Base-by-base conservation (phyloP, 2,797 vertebrate genomes). In the Muscicapa comitata region DNA sequence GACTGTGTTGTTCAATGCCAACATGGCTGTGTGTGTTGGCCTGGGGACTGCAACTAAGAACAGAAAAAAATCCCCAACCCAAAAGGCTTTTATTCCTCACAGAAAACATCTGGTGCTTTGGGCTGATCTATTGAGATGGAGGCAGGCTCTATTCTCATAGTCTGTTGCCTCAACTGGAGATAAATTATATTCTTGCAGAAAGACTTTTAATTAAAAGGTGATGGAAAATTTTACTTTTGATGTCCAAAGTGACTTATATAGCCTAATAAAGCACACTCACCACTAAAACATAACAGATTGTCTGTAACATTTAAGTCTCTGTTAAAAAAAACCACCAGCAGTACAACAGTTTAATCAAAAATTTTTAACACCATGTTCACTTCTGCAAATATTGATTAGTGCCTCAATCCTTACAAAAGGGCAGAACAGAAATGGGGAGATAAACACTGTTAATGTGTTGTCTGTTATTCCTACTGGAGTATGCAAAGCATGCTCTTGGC, bases 191-290 rank as follows among this genome's bases (percentile, higher is more conserved):
- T 77, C 29, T 85, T 92, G 79, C 42, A 85, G 48, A 84, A 85
- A 73, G 67, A 48, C 40, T 76, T 74, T 83, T 91, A 91, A 90
- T 87, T 87, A 93, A 94, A 92, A 92, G 72, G 71, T 87, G 86
- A 78, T 3, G 9, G 75, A 77, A 91, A 87, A 89, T 87, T 94
- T 90, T 67, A 63, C 67, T 89, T 89, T 24, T 40, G 37, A 68
- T 88, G 53, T 68, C 66, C 51, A 42, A 75, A 93, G 57, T 35
- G 62, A 89, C 55, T 90, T 63, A 68, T 71, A 4, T 35, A 66
- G 59, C 51, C 37, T 53, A 48, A 73, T 61, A 93, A 93, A 91
- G 16, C 45, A 65, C 16, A 29, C 16, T 88, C 13, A 4, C 45
- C 61, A 16, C 66, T 74, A 48, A 82, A 92, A 87, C 6, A 3